Percentiles rank a stretch among this genome's conserved stretches.
Evolutionary conservation across 2,113 vertebrate genomes (phyloP).

Genomic region (Pholis gunnellus): DNA sequence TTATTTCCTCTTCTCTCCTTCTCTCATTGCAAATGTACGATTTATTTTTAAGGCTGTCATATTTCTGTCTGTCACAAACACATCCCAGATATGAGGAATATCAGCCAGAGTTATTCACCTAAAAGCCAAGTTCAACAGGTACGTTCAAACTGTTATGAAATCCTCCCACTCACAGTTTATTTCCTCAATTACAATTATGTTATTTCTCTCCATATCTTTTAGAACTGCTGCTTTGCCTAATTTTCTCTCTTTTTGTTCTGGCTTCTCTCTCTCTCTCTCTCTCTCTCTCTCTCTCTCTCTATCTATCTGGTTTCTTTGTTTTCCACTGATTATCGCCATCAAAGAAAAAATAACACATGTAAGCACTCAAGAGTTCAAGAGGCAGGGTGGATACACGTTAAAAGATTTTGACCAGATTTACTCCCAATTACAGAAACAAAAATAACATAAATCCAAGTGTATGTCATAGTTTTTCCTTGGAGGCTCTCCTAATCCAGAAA

Average conservation of each 20-base stretch:
- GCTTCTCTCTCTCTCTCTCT: conserved; percentile 3
- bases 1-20: neutral
- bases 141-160: neutral
- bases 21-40: neutral
- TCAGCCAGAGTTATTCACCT: neutral
- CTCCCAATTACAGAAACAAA: conserved; percentile 68
- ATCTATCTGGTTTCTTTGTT: conserved; percentile 28
- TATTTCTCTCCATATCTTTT: conserved; percentile 11
- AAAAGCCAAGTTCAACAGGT: conserved; percentile 9
- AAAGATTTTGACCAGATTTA: conserved; percentile 63
- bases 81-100: conserved; percentile 11
- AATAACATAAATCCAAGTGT: conserved; percentile 67
- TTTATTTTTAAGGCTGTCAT: conserved; percentile 13
- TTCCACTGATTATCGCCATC: conserved; percentile 63
- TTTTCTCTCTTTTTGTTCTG: conserved; percentile 8
- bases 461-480: conserved; percentile 58
- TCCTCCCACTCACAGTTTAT: conserved; percentile 1
- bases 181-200: neutral
- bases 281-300: conserved; percentile 16
- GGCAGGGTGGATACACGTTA: conserved; percentile 53
- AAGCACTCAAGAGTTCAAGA: conserved; percentile 50
- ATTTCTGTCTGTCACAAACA: conserved; percentile 4
- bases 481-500: conserved; percentile 58
- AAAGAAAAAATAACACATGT: conserved; percentile 70
- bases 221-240: neutral